Evolutionary conservation across 2,113 vertebrate species (phyloP).

Genomic region (Bos javanicus): DNA sequence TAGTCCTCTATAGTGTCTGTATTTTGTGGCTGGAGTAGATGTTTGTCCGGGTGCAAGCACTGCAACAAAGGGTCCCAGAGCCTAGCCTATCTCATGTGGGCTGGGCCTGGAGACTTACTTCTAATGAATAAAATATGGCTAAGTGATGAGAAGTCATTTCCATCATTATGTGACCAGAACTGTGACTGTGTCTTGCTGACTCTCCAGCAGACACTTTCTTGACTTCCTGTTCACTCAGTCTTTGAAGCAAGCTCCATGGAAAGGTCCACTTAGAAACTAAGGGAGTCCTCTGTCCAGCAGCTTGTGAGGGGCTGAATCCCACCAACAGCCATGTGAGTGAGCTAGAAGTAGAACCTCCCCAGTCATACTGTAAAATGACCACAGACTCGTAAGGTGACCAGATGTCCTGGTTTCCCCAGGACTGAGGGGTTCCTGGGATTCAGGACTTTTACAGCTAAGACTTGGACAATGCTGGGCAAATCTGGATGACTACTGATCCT

Average conservation of each 20-base stretch:
- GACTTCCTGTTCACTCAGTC: background rate
- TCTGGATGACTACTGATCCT: background rate
- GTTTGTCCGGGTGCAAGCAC: background rate
- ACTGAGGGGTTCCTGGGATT: background rate
- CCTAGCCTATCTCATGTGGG: background rate
- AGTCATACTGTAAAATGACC: too few species aligned
- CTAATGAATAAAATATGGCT: background rate
- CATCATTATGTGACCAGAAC: background rate
- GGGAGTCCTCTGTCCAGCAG: background rate
- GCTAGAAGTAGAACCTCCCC: background rate
- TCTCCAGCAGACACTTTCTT: background rate
- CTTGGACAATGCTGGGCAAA: background rate
- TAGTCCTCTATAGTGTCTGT: background rate
- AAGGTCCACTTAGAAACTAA: background rate
- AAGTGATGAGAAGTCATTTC: background rate
- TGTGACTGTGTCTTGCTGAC: background rate
- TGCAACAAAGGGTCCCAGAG: background rate
- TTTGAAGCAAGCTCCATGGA: background rate
- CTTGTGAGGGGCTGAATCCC: background rate
- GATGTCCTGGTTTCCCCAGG: background rate
- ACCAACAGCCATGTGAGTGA: background rate
- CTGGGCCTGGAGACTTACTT: background rate
- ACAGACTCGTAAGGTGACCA: rapidly evolving
- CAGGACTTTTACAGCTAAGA: background rate
- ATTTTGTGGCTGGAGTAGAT: background rate